Percentiles rank a stretch among this genome's conserved stretches.
phyloP scores from a whole-genome alignment of 2,888 invertebrate genomes.

The Caenorhabditis sp. region DNA sequence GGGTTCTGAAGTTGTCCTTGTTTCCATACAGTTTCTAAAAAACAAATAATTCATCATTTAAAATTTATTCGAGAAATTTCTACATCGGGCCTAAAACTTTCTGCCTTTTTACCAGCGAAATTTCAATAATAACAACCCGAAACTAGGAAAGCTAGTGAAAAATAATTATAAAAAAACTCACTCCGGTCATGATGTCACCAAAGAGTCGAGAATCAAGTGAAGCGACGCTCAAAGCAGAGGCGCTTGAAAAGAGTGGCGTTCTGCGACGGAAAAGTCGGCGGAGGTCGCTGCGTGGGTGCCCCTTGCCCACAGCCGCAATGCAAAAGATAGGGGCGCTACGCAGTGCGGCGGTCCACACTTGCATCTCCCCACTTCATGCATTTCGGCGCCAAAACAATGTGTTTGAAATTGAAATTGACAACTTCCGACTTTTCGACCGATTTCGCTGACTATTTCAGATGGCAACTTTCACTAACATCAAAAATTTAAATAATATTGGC shows the following conservation, averaged over 20 bases:
- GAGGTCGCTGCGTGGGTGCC: constrained; percentile 35
- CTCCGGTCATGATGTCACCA: constrained; percentile 57
- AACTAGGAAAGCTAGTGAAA: background rate
- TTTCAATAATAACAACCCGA: too few species aligned
- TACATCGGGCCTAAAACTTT: constrained; percentile 21
- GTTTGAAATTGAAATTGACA: constrained; percentile 10
- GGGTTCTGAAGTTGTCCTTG: constrained; percentile 97
- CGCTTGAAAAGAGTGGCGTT: constrained; percentile 54
- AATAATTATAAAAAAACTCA: constrained; percentile 19
- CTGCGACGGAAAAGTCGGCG: constrained; percentile 8
- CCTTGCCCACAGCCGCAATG: constrained; percentile 37
- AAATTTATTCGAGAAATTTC: background rate
- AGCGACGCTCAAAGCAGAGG: constrained; percentile 51
- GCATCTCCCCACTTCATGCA: constrained; percentile 4
- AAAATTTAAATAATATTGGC: constrained; percentile 37
- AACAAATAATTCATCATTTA: background rate
- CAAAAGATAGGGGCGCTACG: constrained; percentile 53
- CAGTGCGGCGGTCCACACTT: constrained; percentile 50
- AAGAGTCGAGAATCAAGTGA: constrained; percentile 44
- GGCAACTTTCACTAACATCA: constrained; percentile 40
- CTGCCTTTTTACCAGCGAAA: too few species aligned
- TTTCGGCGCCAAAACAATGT: constrained; percentile 24
- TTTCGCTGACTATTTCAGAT: constrained; percentile 12
- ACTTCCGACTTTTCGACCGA: background rate
- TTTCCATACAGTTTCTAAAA: constrained; percentile 95